Percentiles rank a stretch among this genome's conserved stretches.
Conservation (phyloP, 2,797 vertebrate species). For the Cottoperca gobio region DNA sequence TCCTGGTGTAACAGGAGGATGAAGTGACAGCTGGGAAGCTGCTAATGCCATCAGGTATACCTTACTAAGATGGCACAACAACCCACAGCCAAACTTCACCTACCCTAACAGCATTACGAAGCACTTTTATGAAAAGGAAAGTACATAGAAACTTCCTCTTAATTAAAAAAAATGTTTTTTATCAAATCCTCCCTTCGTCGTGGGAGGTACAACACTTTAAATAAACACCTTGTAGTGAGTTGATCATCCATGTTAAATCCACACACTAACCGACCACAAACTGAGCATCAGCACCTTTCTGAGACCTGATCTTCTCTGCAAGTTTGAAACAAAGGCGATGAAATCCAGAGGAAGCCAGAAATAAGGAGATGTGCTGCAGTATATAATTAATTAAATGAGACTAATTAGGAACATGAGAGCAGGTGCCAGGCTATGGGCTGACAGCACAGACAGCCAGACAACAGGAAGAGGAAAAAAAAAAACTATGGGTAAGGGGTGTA, state of each 20-base stretch:
- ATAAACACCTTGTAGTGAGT: conserved; percentile 25
- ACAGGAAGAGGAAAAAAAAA: conserved; percentile 76
- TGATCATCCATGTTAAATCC: conserved; percentile 11
- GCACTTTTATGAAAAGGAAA: conserved; percentile 25
- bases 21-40: conserved; percentile 82
- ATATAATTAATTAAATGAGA: conserved; percentile 92
- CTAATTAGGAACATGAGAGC: conserved; percentile 92
- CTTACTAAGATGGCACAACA: conserved; percentile 74
- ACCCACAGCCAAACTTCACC: conserved; percentile 30
- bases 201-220: conserved; percentile 1
- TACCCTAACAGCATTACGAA: conserved; percentile 17
- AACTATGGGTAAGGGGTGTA: conserved; percentile 85
- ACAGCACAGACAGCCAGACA: conserved; percentile 88
- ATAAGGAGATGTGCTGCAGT: conserved; percentile 84
- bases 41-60: conserved; percentile 73
- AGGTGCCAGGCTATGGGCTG: conserved; percentile 90
- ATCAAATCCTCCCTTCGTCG: neutral
- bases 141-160: neutral
- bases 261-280: neutral
- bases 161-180: neutral
- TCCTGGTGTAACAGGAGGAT: conserved; percentile 79
- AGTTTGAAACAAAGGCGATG: conserved; percentile 69
- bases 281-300: conserved; percentile 16
- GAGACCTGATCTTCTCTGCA: conserved; percentile 43
- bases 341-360: conserved; percentile 71